Conservation (phyloP, 2,113 vertebrate species). For the Desmodus rotundus region DNA sequence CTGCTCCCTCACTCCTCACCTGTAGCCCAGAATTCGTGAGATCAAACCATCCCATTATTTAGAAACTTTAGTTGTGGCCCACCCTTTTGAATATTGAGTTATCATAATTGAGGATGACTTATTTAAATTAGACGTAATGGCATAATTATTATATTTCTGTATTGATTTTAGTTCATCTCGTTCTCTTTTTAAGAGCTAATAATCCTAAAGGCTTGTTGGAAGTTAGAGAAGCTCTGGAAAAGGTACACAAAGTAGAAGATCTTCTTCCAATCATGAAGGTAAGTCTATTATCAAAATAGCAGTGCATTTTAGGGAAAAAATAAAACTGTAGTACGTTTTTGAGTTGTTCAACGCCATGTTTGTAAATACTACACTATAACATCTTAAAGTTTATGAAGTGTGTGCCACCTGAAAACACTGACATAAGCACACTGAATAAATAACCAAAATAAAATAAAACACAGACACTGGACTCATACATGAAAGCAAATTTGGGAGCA, state of each 20-base stretch:
- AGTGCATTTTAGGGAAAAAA: neutral
- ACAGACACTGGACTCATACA: neutral
- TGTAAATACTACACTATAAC: neutral
- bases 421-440: neutral
- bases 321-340: neutral
- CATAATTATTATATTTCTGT: neutral
- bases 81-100: neutral
- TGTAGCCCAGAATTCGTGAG: neutral
- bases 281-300: constrained; percentile 35
- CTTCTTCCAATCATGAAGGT: constrained; percentile 99
- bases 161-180: constrained; percentile 9
- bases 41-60: neutral
- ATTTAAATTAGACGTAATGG: neutral
- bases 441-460: neutral
- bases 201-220: constrained; percentile 93
- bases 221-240: constrained; percentile 94
- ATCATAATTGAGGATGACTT: neutral
- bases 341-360: neutral
- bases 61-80: neutral
- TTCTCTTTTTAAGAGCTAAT: constrained; percentile 49
- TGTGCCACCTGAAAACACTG: neutral
- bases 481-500: neutral
- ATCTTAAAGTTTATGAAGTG: neutral
- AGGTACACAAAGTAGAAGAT: constrained; percentile 96
- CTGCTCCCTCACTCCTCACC: neutral